phyloP scores from a whole-genome alignment of 2,113 vertebrate genomes.

The Pampusana beccarii region DNA sequence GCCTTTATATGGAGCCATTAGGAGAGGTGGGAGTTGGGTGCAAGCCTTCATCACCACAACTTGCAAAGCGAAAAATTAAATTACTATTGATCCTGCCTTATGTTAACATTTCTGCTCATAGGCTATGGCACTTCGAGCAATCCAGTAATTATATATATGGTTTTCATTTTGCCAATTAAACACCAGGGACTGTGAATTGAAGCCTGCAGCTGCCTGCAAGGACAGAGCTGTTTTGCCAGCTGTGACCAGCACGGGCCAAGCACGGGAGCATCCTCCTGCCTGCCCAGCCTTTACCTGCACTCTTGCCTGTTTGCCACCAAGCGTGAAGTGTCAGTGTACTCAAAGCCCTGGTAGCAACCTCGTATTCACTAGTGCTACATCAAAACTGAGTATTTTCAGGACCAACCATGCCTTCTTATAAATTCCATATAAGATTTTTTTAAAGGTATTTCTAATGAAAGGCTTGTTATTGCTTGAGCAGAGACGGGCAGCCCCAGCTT shows the following conservation, averaged over 20 bases:
- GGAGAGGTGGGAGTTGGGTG: background rate
- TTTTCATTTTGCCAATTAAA: background rate
- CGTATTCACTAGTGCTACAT: background rate
- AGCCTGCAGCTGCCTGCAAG: background rate
- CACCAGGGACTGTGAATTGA: background rate
- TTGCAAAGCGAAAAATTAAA: background rate
- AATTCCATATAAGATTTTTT: background rate
- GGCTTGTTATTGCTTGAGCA: background rate
- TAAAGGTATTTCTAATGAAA: background rate
- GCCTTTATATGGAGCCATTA: background rate
- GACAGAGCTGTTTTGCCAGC: background rate
- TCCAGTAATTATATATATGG: background rate
- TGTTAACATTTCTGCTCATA: background rate
- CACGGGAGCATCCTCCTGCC: background rate
- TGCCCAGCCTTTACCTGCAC: background rate
- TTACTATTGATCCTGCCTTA: background rate
- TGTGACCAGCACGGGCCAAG: rapidly evolving
- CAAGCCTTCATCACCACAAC: background rate
- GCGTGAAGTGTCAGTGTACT: rapidly evolving
- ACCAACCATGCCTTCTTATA: background rate
- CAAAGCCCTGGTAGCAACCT: background rate
- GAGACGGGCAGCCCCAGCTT: background rate
- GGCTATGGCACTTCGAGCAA: background rate
- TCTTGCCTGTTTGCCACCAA: background rate
- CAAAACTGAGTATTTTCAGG: background rate